phyloP scores from a whole-genome alignment of 2,888 invertebrate species.

The Eurytoma californica region DNA sequence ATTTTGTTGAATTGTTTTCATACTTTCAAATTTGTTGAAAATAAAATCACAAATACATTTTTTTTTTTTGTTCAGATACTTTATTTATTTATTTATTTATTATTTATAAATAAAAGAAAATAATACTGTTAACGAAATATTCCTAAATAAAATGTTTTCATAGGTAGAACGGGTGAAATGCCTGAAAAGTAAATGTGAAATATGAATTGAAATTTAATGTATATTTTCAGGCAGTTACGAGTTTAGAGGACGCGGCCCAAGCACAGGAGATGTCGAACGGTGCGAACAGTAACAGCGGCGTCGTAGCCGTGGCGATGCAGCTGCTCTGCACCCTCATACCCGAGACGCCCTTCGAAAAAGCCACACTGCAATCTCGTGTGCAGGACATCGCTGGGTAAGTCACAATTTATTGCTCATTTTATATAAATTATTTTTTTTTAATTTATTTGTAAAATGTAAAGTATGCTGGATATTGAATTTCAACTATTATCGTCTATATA shows the following conservation, averaged over 20 bases:
- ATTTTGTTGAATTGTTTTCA: no score
- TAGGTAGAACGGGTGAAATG: neutral
- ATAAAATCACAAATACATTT: no score
- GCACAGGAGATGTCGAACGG: constrained; percentile 70
- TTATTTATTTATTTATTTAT: no score
- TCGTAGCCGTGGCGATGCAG: constrained; percentile 76
- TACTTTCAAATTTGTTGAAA: no score
- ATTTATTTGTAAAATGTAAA: neutral
- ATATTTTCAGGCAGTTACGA: constrained; percentile 60
- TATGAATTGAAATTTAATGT: no score
- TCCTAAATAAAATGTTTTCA: no score
- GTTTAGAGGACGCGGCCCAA: constrained; percentile 69
- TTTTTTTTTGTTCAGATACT: no score
- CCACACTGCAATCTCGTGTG: constrained; percentile 73
- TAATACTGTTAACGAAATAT: no score
- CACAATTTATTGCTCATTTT: neutral
- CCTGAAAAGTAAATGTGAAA: neutral
- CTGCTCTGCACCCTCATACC: constrained; percentile 76
- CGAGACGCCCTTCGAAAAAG: constrained; percentile 75
- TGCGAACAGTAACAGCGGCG: constrained; percentile 73
- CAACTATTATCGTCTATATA: no score
- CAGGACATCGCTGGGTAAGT: constrained; percentile 79
- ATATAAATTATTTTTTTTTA: no score
- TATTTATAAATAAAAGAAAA: no score
- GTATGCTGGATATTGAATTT: neutral